These are phyloP conservation scores for Melanostigma gelatinosum DNA, from an alignment of 2,113 vertebrate species.

Conservation along the genomic window DNA sequence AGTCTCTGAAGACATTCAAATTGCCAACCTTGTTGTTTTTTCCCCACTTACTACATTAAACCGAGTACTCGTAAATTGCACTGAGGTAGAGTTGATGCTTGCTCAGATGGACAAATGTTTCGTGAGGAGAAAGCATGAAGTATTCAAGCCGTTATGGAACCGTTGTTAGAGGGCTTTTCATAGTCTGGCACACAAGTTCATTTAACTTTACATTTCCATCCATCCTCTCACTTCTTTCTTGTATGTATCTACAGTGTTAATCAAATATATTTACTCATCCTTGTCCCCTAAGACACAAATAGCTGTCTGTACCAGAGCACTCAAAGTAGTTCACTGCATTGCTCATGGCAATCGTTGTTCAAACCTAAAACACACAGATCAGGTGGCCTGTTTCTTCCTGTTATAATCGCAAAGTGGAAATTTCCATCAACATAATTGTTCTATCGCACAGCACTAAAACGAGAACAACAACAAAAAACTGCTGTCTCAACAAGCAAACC, in stretches of 20 bases:
- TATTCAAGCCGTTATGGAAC: slow-evolving; percentile 43
- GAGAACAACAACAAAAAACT: slow-evolving; percentile 40
- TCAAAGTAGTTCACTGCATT: background rate
- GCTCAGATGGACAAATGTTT: slow-evolving; percentile 32
- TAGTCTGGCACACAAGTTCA: background rate
- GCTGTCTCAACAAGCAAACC: slow-evolving; percentile 52
- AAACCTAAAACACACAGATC: slow-evolving; percentile 10
- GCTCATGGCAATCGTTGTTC: slow-evolving; percentile 7
- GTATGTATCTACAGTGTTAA: background rate
- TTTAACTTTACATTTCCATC: background rate
- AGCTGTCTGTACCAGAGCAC: background rate
- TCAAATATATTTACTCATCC: background rate
- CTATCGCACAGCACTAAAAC: slow-evolving; percentile 29
- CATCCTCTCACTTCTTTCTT: background rate
- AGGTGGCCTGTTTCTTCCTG: slow-evolving; percentile 7
- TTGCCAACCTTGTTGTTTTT: slow-evolving; percentile 12
- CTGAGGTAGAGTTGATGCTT: background rate
- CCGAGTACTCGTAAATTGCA: background rate
- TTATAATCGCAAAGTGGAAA: slow-evolving; percentile 33
- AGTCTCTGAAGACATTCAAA: slow-evolving; percentile 22
- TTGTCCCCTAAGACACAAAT: background rate
- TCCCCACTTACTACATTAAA: background rate
- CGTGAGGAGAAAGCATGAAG: slow-evolving; percentile 38
- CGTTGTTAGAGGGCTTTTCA: slow-evolving; percentile 9
- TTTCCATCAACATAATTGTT: slow-evolving; percentile 19